A percentile compares a stretch with the other conserved stretches of the same genome.
Conservation (phyloP, 2,888 invertebrate species). For the Agrotis exclamationis region DNA sequence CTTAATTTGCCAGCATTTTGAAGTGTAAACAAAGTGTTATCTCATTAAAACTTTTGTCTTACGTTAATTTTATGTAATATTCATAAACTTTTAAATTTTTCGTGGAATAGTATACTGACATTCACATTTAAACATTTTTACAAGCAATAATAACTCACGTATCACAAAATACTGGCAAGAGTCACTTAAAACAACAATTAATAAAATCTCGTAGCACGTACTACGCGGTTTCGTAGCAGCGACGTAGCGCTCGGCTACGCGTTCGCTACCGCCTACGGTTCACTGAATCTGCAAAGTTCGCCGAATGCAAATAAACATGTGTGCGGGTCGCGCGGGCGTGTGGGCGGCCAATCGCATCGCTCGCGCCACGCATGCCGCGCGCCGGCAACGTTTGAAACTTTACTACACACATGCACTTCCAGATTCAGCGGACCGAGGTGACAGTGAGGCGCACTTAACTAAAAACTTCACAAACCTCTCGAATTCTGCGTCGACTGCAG, state of each 20-base stretch:
- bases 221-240: constrained; percentile 76
- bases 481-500: constrained; percentile 91
- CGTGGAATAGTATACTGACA: background rate
- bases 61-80: background rate
- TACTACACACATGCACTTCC: constrained; percentile 81
- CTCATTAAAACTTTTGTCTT: background rate
- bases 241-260: constrained; percentile 84
- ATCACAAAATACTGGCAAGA: constrained; percentile 44
- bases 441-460: constrained; percentile 64
- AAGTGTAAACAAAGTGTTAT: background rate
- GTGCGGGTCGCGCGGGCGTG: constrained; percentile 80
- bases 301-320: constrained; percentile 90
- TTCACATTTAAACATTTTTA: background rate
- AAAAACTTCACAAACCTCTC: constrained; percentile 85
- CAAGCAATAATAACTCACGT: constrained; percentile 29
- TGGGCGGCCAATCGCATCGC: constrained; percentile 84
- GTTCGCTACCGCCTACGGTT: constrained; percentile 86
- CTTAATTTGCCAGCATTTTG: constrained; percentile 34
- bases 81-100: background rate
- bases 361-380: constrained; percentile 85
- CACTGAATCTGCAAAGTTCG: constrained; percentile 89
- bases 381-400: constrained; percentile 88
- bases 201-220: constrained; percentile 67
- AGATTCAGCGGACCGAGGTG: constrained; percentile 72
- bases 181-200: constrained; percentile 30